Base-by-base conservation (phyloP, 2,113 vertebrate species). In the Sander lucioperca region DNA sequence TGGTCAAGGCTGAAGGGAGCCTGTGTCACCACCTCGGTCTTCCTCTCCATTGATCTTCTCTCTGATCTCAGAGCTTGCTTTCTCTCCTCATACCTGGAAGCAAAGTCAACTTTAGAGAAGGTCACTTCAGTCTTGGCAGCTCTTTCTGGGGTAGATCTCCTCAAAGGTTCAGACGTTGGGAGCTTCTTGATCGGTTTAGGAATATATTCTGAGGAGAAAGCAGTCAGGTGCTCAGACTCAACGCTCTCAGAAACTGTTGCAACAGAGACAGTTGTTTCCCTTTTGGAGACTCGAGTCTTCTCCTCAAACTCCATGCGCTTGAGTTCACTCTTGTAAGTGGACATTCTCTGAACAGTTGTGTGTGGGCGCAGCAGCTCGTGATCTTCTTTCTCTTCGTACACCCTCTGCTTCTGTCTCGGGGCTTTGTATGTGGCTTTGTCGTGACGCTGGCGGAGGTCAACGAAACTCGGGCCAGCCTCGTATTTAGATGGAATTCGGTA, bases 1-100 rank as follows among this genome's bases (percentile, higher is more conserved):
- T 99, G 97, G 93, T 99, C 98, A 68, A 99, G 95, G 1, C 97
- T 98, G 83, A 99, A 99, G 53, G 97, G 97, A 87, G 96, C 94
- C 75, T 99, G 98, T 73, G 96, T 97, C 82, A 98, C 91, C 80
- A 97, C 96, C 93, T 99, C 97, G 0, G 96, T 95, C 86, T 96
- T 97, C 67, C 94, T 96, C 92, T 97, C 96, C 48, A 91, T 63
- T 56, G 97, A 96, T 93, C 96, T 97, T 68, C 96, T 96, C 94
- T 98, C 97, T 77, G 97, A 95, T 93, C 98, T 97, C 71, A 99
- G 84, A 91, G 96, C 97, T 78, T 96, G 96, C 93, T 99, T 99
- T 94, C 97, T 97, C 79, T 97, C 96, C 79, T 99, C 97, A 0
- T 99, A 99, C 72, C 97, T 96, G 73, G 97, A 98, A 72, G 98